A percentile compares a stretch with the other conserved stretches of the same genome.
Evolutionary conservation across 2,888 invertebrate genomes (phyloP).

Genomic region (Hymenopus coronatus): DNA sequence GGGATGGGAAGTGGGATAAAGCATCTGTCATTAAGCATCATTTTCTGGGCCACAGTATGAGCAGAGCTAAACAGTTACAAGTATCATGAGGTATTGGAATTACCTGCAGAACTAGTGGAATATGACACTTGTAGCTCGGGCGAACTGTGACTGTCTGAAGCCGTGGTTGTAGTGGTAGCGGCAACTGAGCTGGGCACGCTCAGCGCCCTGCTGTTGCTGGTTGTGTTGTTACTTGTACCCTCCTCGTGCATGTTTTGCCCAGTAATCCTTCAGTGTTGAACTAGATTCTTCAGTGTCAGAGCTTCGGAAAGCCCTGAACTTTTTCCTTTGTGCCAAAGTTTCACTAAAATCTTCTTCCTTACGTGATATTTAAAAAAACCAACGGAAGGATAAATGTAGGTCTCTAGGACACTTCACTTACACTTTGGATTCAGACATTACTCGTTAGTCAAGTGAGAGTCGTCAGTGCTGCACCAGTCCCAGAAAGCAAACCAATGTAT

Average conservation of each 20-base stretch:
- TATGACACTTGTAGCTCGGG: constrained; percentile 63
- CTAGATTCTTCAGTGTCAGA: constrained; percentile 48
- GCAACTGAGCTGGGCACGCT: constrained; percentile 63
- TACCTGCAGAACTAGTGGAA: constrained; percentile 60
- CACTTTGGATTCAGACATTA: constrained; percentile 75
- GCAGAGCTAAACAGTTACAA: neutral
- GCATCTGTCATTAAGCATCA: neutral
- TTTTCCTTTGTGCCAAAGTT: constrained; percentile 49
- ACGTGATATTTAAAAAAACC: constrained; percentile 52
- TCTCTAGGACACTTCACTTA: constrained; percentile 87
- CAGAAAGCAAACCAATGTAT: neutral
- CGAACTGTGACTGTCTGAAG: constrained; percentile 53
- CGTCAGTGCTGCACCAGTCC: constrained; percentile 38
- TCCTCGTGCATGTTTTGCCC: constrained; percentile 62
- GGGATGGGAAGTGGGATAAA: neutral
- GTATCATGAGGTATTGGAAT: constrained; percentile 38
- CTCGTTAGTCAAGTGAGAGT: constrained; percentile 66
- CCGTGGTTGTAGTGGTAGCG: constrained; percentile 57
- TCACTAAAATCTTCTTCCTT: constrained; percentile 51
- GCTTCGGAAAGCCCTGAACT: constrained; percentile 49
- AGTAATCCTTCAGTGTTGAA: constrained; percentile 47
- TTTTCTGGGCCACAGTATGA: neutral
- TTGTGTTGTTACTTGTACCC: constrained; percentile 48
- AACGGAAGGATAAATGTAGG: constrained; percentile 75
- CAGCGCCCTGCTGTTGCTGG: constrained; percentile 51